Evolutionary conservation across 2,113 vertebrate genomes (phyloP).

Genomic region (Hippolais icterina): DNA sequence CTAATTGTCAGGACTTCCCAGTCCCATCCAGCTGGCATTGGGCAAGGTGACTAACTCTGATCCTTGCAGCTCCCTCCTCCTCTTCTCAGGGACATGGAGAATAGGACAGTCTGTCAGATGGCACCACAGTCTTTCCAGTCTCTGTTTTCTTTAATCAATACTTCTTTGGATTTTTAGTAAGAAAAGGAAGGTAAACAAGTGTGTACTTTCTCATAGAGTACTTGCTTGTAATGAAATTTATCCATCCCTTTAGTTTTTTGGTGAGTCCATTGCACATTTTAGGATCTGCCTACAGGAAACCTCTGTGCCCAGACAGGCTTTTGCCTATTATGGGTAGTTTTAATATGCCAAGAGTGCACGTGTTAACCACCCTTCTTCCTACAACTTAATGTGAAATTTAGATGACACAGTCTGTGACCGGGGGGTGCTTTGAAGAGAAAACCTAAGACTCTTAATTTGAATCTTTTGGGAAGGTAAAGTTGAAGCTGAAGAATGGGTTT

Average conservation of each 20-base stretch:
- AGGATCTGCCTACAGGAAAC: background rate
- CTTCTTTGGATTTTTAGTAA: background rate
- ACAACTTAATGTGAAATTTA: background rate
- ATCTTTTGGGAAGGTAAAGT: background rate
- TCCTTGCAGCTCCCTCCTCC: background rate
- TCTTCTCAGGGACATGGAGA: background rate
- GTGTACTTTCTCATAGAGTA: background rate
- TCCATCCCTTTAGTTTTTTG: background rate
- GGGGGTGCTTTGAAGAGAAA: background rate
- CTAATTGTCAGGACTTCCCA: background rate
- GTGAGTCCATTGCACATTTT: background rate
- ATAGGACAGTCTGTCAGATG: background rate
- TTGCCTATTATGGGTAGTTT: background rate
- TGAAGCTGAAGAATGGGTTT: background rate
- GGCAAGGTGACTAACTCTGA: background rate
- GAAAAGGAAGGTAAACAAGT: background rate
- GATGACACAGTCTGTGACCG: background rate
- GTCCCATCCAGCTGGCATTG: background rate
- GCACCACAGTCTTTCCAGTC: background rate
- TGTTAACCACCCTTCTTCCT: background rate
- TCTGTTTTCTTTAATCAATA: background rate
- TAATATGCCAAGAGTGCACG: background rate
- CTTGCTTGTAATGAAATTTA: background rate
- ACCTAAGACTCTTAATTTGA: background rate
- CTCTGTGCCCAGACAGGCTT: background rate